These are phyloP conservation scores for Lasioglossum zephyrum DNA, from an alignment of 2,888 invertebrate species.

Conservation along the genomic window DNA sequence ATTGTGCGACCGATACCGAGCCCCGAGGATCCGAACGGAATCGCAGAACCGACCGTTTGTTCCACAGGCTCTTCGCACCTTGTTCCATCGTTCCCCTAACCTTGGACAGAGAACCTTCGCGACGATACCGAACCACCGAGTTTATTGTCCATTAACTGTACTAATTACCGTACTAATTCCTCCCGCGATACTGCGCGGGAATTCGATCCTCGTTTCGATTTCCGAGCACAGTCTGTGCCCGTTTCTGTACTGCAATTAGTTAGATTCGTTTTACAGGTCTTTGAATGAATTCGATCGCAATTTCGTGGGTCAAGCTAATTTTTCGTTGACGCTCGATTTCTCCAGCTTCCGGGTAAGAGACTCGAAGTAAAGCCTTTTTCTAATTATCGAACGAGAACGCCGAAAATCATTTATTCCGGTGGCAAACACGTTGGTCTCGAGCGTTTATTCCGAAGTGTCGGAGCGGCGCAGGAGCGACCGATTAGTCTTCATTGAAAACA, in stretches of 20 bases:
- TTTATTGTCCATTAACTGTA: background rate
- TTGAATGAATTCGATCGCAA: background rate
- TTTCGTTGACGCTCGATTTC: background rate
- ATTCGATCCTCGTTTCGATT: background rate
- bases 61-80: slow-evolving; percentile 50
- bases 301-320: background rate
- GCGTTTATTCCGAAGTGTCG: slow-evolving; percentile 54
- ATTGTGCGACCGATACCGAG: slow-evolving; percentile 40
- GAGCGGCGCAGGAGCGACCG: slow-evolving; percentile 57
- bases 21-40: slow-evolving; percentile 17
- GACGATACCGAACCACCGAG: background rate
- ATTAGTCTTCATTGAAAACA: slow-evolving; percentile 71
- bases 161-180: background rate
- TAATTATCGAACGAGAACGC: slow-evolving; percentile 24
- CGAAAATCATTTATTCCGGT: slow-evolving; percentile 49
- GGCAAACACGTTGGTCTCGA: slow-evolving; percentile 4
- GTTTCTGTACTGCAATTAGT: background rate
- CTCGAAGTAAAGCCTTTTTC: background rate
- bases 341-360: background rate
- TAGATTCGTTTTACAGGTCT: too few species aligned
- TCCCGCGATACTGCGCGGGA: background rate
- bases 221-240: background rate
- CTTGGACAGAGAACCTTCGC: slow-evolving; percentile 12
- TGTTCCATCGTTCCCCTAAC: slow-evolving; percentile 12
- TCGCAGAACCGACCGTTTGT: slow-evolving; percentile 57